Base-by-base conservation (phyloP, 2,797 vertebrate genomes). In the Poecilia velifera region DNA sequence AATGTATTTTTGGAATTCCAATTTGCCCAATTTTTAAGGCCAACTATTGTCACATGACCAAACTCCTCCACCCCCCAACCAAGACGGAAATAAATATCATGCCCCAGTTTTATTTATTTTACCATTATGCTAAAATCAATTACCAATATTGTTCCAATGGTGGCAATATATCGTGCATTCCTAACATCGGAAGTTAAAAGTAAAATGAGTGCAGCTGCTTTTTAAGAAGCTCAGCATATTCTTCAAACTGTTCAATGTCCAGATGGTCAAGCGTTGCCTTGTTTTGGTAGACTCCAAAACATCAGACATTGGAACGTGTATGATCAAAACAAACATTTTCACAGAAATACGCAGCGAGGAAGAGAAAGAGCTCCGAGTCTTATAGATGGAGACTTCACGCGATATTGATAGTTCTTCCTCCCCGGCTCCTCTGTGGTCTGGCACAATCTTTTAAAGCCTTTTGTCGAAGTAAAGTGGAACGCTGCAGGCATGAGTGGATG, bases 401-500 rank as follows among this genome's bases (percentile, higher is more conserved):
- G 46, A 82, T 90, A 90, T 87, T 89, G 88, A 91, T 88, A 80
- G 36, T 84, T 79, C 78, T 84, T 49, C 47, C 71, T 77, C 84
- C 74, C 80, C 73, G 85, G 78, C 83, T 90, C 81, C 70, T 68
- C 80, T 88, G 85, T 79, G 74, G 46, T 86, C 83, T 76, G 84
- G 86, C 77, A 55, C 68, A 66, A 86, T 87, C 76, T 84, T 81
- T 85, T 78, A 80, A 86, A 90, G 71, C 85, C 86, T 84, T 83
- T 86, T 85, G 75, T 86, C 74, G 53, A 78, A 74, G 72, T 71
- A 41, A 84, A 91, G 86, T 84, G 55, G 76, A 84, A 81, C 73
- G 72, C 84, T 76, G 78, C 80, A 68, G 87, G 82, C 88, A 47
- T 2, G 46, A 78, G 46, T 83, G 73, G 76, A 80, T 36, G 72